These are phyloP conservation scores for Oncorhynchus nerka DNA, from an alignment of 2,113 vertebrate genomes.

Conservation along the genomic window DNA sequence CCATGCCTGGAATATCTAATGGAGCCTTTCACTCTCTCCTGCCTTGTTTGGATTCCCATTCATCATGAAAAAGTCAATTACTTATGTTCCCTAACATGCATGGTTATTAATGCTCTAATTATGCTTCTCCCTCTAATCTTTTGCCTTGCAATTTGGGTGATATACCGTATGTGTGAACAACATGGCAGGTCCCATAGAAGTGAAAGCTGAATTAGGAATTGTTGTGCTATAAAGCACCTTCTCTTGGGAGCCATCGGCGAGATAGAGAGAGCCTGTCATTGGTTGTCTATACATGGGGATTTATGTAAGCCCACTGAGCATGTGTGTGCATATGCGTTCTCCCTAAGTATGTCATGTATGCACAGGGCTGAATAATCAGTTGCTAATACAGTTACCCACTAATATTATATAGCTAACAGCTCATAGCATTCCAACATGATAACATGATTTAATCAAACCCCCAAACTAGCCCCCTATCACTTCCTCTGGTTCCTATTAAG, in stretches of 20 bases:
- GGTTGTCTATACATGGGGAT: constrained; percentile 50
- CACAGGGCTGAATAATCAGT: constrained; percentile 47
- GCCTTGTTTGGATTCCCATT: constrained; percentile 61
- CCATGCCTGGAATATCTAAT: constrained; percentile 23
- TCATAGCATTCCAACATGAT: not conserved
- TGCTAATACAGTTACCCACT: not conserved
- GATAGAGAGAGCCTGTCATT: constrained; percentile 30
- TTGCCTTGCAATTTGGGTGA: constrained; percentile 55
- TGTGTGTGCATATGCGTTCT: constrained; percentile 25
- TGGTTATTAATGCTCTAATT: constrained; percentile 72
- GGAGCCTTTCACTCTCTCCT: constrained; percentile 22
- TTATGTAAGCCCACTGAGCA: constrained; percentile 42
- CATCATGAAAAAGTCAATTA: constrained; percentile 53
- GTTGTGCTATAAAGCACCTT: constrained; percentile 41
- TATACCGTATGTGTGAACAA: constrained; percentile 45
- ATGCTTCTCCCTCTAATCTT: constrained; percentile 60
- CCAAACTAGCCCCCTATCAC: constrained; percentile 27
- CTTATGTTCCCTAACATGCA: constrained; percentile 60
- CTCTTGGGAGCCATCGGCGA: constrained; percentile 50
- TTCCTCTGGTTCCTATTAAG: constrained; percentile 34
- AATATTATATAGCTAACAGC: constrained; percentile 27
- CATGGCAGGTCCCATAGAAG: constrained; percentile 35
- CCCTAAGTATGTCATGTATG: constrained; percentile 37
- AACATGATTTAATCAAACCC: constrained; percentile 1
- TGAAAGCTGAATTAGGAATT: constrained; percentile 27